Percentiles rank a stretch among this genome's conserved stretches.
phyloP scores from a whole-genome alignment of 2,888 invertebrate species.

The Epinotia demarniana region DNA sequence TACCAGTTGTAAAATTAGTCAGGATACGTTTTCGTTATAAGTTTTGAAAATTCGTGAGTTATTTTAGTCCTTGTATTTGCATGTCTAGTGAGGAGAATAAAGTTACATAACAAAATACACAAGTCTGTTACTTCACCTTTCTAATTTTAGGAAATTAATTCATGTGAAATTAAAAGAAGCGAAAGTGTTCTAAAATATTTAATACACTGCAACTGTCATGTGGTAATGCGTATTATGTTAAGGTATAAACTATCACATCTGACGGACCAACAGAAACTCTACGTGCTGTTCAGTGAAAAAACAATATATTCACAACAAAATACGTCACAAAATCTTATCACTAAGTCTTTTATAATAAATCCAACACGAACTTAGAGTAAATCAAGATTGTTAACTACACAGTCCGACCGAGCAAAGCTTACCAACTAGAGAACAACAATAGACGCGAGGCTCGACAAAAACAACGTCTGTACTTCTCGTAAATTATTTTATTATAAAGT shows the following conservation, averaged over 20 bases:
- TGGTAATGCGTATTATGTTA: constrained; percentile 52
- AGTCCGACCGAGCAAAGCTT: constrained; percentile 55
- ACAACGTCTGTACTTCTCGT: constrained; percentile 67
- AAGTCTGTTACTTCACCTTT: constrained; percentile 39
- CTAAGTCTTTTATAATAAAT: constrained; percentile 54
- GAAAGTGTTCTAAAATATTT: constrained; percentile 62
- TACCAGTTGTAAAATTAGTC: constrained; percentile 66
- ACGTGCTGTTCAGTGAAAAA: constrained; percentile 51
- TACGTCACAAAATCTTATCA: constrained; percentile 50
- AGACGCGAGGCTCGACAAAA: constrained; percentile 50
- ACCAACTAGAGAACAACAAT: constrained; percentile 54
- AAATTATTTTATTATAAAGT: constrained; percentile 84
- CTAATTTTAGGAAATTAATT: constrained; percentile 28
- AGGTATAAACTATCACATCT: constrained; percentile 46
- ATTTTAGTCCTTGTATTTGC: constrained; percentile 78
- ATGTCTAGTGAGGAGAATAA: constrained; percentile 82
- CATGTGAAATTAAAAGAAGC: constrained; percentile 50
- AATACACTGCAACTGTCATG: constrained; percentile 61
- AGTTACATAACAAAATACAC: constrained; percentile 70
- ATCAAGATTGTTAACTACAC: constrained; percentile 61
- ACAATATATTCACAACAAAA: constrained; percentile 58
- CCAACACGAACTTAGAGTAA: constrained; percentile 60
- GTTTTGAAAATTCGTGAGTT: constrained; percentile 64
- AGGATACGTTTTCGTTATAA: constrained; percentile 66
- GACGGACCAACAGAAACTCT: constrained; percentile 51